A percentile compares a stretch with the other conserved stretches of the same genome.
Evolutionary conservation across 2,797 vertebrate genomes (phyloP).

Genomic region (Dermochelys coriacea): DNA sequence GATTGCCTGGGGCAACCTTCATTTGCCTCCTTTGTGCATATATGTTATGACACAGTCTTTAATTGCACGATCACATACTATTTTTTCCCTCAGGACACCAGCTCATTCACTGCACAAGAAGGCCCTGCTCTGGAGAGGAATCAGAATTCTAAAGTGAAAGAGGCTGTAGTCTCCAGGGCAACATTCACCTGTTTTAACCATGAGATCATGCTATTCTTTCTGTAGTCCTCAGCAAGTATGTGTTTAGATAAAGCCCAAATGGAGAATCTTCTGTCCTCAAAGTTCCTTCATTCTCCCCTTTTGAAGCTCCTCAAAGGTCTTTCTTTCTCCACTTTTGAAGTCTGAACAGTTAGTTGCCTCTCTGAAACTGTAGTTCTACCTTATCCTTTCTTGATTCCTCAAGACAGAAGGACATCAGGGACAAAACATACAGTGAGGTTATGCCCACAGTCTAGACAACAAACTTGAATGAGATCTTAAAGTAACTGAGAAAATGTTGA

Average conservation of each 20-base stretch:
- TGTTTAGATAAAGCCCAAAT: neutral
- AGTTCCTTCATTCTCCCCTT: too few species aligned
- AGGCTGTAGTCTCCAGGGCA: neutral
- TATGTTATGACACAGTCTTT: neutral
- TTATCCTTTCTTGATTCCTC: neutral
- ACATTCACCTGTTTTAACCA: neutral
- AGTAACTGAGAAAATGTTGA: neutral
- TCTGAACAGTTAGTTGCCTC: neutral
- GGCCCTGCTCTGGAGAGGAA: neutral
- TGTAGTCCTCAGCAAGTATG: neutral
- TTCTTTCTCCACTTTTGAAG: neutral
- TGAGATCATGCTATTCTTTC: neutral
- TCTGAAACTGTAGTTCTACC: neutral
- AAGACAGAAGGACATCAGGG: neutral
- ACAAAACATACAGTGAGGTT: neutral
- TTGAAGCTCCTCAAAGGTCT: neutral
- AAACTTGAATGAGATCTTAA: conserved; percentile 16
- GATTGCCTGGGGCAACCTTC: conserved; percentile 19
- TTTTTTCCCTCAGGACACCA: neutral
- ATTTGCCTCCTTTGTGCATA: conserved; percentile 32
- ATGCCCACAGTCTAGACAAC: neutral
- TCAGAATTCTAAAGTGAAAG: neutral
- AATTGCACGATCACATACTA: neutral
- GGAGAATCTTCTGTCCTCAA: neutral
- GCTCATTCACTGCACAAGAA: neutral